Conservation (phyloP, 53 echinoderm and acorn worm genomes). For the Echinometra lucunter region DNA sequence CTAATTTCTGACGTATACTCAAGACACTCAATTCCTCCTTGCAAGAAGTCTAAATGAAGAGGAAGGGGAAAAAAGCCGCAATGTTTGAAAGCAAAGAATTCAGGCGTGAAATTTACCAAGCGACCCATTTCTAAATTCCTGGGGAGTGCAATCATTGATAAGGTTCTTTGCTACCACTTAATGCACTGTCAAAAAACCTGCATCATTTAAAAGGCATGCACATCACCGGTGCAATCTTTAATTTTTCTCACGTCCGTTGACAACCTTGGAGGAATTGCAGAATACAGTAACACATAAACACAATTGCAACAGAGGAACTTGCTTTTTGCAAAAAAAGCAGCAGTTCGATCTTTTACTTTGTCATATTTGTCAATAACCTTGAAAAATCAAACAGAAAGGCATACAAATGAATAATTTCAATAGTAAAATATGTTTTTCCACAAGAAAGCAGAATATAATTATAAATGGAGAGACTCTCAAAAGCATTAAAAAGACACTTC, state of each 20-base stretch:
- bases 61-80: not conserved
- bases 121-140: constrained; percentile 41
- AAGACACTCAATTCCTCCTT: not conserved
- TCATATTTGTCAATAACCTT: not conserved
- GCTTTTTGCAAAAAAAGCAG: not conserved
- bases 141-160: constrained; percentile 8
- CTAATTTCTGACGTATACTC: not conserved
- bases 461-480: not conserved
- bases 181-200: not conserved
- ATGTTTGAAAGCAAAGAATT: not conserved
- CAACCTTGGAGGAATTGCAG: not conserved
- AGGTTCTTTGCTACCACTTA: not conserved
- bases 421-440: not conserved
- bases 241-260: not conserved
- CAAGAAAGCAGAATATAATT: not conserved
- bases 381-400: not conserved
- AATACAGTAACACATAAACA: not conserved
- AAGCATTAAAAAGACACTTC: not conserved
- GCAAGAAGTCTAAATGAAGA: not conserved
- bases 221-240: not conserved
- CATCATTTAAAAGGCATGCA: not conserved
- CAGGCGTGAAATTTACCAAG: constrained; percentile 10
- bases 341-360: not conserved
- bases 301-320: not conserved
- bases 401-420: not conserved